Base-by-base conservation (phyloP, 2,888 invertebrate species). In the Melitaea athalia region DNA sequence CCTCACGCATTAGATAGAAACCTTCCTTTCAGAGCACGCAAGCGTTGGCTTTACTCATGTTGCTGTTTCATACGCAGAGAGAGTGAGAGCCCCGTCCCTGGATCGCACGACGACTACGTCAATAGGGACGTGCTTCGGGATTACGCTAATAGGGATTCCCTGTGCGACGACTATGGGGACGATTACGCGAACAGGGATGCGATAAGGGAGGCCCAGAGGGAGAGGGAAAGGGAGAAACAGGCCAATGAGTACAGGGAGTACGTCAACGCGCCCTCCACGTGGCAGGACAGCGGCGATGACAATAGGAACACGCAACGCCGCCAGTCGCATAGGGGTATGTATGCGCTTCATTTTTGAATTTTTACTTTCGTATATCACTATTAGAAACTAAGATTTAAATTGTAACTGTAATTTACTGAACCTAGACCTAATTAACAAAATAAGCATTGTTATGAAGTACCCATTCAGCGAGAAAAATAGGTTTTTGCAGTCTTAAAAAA, bases 21-120 rank as follows among this genome's bases (percentile, higher is more conserved):
- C 80, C 75, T 87, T 87, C 77, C 79, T 91, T 91, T 86, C 91
- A 91, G 91, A 86, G 72, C 63, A 72, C 80, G 83, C 88, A 89
- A 89, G 84, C 84, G 84, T 78, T 88, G 89, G 89, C 83, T 87
- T 87, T 82, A 85, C 84, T 89, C 87, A 89, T 90, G 89, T 89
- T 90, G 91, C 83, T 91, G 90, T 91, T 90, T 89, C 84, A 82
- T 89, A 86, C 88, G 87, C 91, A 92, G 92, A 89, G 92, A 92
- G 85, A 87, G 87, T 85, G 89, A 88, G 82, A 91, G 91, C 79
- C 91, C 92, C 75, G 84, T 88, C 77, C 86, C 89, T 78, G 75
- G 84, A 49, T 75, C 85, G 64, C 84, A 87, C 85, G 92, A 92
- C 78, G 91, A 92, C 84, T 92, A 92, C 86, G 92, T 89, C 70